Percentiles rank a stretch among this genome's conserved stretches.
These are phyloP conservation scores for Noctua pronuba DNA, from an alignment of 2,888 invertebrate genomes.

Conservation along the genomic window DNA sequence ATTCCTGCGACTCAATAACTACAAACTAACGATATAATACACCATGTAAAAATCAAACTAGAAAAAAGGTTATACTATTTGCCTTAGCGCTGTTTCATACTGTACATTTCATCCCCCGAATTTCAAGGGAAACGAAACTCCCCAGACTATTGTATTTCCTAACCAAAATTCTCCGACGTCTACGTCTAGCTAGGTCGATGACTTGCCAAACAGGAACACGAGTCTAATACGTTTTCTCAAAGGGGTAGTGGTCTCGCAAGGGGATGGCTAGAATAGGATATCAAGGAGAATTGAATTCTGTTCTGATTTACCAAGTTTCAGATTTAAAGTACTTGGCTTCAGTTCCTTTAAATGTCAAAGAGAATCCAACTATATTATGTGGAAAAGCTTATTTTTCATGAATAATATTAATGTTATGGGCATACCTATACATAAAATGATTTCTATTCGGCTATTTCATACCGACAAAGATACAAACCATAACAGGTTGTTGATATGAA, in stretches of 20 bases:
- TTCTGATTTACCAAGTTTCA: not conserved
- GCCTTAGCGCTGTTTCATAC: not conserved
- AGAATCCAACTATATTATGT: not conserved
- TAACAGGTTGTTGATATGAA: not conserved
- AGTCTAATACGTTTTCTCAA: constrained; percentile 14
- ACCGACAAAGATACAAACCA: not conserved
- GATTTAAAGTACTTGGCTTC: not conserved
- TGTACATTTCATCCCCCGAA: not conserved
- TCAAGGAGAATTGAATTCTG: constrained; percentile 5
- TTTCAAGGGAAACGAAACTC: constrained; percentile 7
- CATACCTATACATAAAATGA: not conserved
- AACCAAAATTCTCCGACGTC: constrained; percentile 8
- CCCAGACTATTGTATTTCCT: constrained; percentile 1
- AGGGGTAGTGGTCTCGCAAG: constrained; percentile 4
- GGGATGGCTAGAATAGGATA: constrained; percentile 10
- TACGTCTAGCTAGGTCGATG: constrained; percentile 37
- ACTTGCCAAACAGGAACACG: constrained; percentile 13
- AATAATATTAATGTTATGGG: not conserved
- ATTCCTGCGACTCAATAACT: not conserved
- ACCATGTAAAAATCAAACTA: not conserved
- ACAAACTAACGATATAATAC: not conserved
- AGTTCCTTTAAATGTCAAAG: not conserved
- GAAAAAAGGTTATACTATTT: not conserved
- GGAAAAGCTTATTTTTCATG: too few relatives aligned
- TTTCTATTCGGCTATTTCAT: not conserved